A percentile compares a stretch with the other conserved stretches of the same genome.
These are phyloP conservation scores for Equus przewalskii DNA, from an alignment of 2,113 vertebrate species.

Conservation along the genomic window DNA sequence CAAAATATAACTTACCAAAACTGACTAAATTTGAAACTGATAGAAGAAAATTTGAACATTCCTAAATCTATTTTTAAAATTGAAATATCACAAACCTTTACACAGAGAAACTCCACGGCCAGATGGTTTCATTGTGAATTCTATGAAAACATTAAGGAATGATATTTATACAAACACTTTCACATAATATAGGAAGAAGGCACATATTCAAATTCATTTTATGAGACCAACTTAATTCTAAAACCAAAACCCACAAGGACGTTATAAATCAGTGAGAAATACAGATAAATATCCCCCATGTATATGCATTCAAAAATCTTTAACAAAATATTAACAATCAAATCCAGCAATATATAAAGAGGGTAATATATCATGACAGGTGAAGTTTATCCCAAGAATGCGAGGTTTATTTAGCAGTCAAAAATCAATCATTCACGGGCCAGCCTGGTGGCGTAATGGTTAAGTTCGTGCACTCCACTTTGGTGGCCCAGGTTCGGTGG, in stretches of 20 bases:
- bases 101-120: neutral
- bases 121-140: neutral
- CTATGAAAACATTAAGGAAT: neutral
- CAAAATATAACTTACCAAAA: neutral
- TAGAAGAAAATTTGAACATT: neutral
- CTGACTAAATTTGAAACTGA: neutral
- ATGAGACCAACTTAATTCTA: neutral
- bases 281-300: neutral
- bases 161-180: neutral
- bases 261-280: neutral
- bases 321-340: neutral
- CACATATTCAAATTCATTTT: neutral
- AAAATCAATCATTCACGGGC: neutral
- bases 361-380: neutral
- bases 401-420: neutral
- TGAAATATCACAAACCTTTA: neutral
- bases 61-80: neutral
- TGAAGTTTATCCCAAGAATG: neutral
- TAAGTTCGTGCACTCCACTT: too few relatives aligned
- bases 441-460: too few relatives aligned
- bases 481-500: too few relatives aligned
- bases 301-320: neutral
- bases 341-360: neutral
- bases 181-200: neutral
- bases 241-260: neutral